phyloP scores from a whole-genome alignment of 2,797 vertebrate species.

The Danio jaintianensis region DNA sequence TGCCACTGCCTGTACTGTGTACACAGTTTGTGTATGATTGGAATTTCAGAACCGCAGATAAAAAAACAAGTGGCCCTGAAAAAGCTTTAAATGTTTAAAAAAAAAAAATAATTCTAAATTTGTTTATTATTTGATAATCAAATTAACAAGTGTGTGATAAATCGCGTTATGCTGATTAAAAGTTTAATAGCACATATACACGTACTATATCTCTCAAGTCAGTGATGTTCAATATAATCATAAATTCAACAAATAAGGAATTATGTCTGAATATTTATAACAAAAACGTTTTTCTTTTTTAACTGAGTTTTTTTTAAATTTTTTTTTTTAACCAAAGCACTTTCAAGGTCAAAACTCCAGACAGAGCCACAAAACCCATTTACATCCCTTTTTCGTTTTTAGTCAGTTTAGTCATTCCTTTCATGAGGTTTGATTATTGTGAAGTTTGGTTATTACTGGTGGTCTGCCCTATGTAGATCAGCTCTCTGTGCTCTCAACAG shows the following conservation, averaged over 20 bases:
- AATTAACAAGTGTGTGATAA: too few relatives aligned
- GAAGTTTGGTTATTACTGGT: slow-evolving; percentile 41
- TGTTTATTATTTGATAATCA: too few relatives aligned
- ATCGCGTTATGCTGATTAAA: too few relatives aligned
- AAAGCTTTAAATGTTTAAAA: too few relatives aligned
- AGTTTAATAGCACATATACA: too few relatives aligned
- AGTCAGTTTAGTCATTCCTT: not conserved
- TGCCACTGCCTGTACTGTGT: too few relatives aligned
- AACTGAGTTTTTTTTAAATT: not conserved
- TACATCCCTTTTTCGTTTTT: not conserved
- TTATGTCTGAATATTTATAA: not conserved
- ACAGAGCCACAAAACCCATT: not conserved
- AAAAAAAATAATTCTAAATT: too few relatives aligned
- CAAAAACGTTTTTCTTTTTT: not conserved
- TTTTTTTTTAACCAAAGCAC: not conserved
- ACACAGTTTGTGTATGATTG: too few relatives aligned
- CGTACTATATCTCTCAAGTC: too few relatives aligned
- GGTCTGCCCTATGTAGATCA: slow-evolving; percentile 49
- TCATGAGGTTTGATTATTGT: slow-evolving; percentile 41
- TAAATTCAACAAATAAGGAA: not conserved
- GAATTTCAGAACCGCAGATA: too few relatives aligned
- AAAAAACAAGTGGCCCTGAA: too few relatives aligned
- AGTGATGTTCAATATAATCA: too few relatives aligned
- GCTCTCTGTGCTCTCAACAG: slow-evolving; percentile 42
- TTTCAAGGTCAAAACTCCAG: not conserved